Conservation (phyloP, 2,113 vertebrate genomes). For the Arizona elegans region DNA sequence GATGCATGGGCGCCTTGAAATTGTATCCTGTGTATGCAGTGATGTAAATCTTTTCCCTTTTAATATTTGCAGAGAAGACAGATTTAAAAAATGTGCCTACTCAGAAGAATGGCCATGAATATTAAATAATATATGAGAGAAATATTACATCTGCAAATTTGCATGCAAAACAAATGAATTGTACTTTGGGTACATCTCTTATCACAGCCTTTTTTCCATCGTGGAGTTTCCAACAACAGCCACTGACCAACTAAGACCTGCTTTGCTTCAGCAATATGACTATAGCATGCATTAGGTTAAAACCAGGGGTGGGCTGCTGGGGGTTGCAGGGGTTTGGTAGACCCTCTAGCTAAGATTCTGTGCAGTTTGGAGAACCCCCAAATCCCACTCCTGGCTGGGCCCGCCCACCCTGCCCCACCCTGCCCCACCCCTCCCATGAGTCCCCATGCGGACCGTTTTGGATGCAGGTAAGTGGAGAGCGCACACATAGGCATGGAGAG, state of each 20-base stretch:
- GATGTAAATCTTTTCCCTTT: constrained; percentile 11
- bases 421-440: no score
- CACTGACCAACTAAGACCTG: background rate
- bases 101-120: background rate
- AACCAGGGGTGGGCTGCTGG: no score
- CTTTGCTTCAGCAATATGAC: background rate
- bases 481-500: no score
- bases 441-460: no score
- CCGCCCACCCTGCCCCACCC: no score
- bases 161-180: background rate
- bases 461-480: no score
- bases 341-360: no score
- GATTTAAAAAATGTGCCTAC: background rate
- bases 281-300: background rate
- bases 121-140: background rate
- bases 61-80: constrained; percentile 14
- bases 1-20: background rate
- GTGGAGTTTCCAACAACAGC: background rate
- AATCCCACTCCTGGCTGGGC: no score
- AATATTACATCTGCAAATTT: background rate
- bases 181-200: background rate
- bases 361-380: no score
- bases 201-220: background rate
- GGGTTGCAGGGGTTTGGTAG: no score
- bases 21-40: background rate